Evolutionary conservation across 2,888 invertebrate genomes (phyloP), one percentile per base, ranked within the genome.

Genomic region (Vandiemenella viatica): DNA sequence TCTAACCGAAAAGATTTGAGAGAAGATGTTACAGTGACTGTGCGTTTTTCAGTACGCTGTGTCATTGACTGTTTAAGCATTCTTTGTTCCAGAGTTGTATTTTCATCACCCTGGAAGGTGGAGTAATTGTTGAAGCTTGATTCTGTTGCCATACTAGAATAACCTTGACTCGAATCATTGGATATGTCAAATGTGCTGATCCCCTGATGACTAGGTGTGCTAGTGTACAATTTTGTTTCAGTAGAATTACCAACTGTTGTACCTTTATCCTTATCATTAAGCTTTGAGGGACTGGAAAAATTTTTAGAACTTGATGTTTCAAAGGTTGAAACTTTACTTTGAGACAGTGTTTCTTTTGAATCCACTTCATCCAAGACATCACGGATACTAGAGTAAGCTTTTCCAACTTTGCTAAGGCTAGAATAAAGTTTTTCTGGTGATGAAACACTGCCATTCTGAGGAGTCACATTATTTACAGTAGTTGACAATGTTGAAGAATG

Each of bases 11-110:
- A 75, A 2, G 74, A 75, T 21, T 52, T 52, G 8, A 48, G 43
- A 15, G 50, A 46, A 13, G 54, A 46, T 43, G 77, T 76, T 53
- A 75, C 80, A 60, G 78, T 79, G 0, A 80, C 74, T 0, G 79
- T 80, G 59, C 79, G 78, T 61, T 77, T 74, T 55, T 81, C 80
- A 16, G 79, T 75, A 55, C 80, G 79, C 43, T 80, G 79, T 1
- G 75, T 76, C n/a, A 76, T 74, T 0, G 80, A 79, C 55, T 79
- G 78, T 20, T 79, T 80, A 5, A 77, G 67, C 67, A 77, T 77
- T 58, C 74, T 76, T 56, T 77, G 77, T 53, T 80, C 80, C 55
- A 79, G 57, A n/a, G 68, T 69, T 40, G 79, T 76, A 1, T 72
- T 64, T 48, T 76, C 75, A 70, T 72, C 2, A 65, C 56, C 0